Evolutionary conservation across 2,888 invertebrate species (phyloP).

Genomic region (Nomada ruficornis): DNA sequence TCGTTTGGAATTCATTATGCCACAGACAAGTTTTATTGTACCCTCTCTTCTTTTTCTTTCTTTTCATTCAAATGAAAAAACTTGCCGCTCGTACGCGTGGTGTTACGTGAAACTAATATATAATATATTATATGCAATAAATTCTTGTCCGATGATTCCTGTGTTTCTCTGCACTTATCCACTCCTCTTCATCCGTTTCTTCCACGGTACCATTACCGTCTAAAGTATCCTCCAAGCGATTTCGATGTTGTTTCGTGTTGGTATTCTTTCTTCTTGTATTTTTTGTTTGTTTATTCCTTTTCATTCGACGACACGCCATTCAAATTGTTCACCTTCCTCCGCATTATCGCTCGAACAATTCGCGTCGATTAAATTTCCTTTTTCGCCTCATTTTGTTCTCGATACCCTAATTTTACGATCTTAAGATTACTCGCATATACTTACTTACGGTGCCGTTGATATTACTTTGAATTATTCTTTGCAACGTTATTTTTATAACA

Average conservation of each 20-base stretch:
- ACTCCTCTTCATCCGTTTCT: conserved; percentile 39
- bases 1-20: conserved; percentile 63
- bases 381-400: conserved; percentile 39
- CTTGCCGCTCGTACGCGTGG: conserved; percentile 55
- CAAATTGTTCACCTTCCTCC: conserved; percentile 28
- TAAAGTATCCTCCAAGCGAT: conserved; percentile 37
- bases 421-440: conserved; percentile 82
- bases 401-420: conserved; percentile 78
- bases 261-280: neutral
- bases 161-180: conserved; percentile 19
- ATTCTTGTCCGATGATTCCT: conserved; percentile 35
- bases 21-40: conserved; percentile 60
- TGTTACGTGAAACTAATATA: conserved; percentile 38
- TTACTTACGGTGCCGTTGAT: conserved; percentile 83
- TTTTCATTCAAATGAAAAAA: conserved; percentile 14
- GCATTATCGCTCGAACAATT: conserved; percentile 56
- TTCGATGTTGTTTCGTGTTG: conserved; percentile 35
- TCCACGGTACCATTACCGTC: conserved; percentile 42
- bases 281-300: neutral
- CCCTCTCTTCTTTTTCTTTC: conserved; percentile 38
- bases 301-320: conserved; percentile 39
- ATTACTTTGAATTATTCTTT: conserved; percentile 79
- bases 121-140: conserved; percentile 32
- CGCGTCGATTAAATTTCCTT: conserved; percentile 42
- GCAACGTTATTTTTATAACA: conserved; percentile 77